Conservation (phyloP, 2,888 invertebrate species). For the Megastigmus dorsalis region DNA sequence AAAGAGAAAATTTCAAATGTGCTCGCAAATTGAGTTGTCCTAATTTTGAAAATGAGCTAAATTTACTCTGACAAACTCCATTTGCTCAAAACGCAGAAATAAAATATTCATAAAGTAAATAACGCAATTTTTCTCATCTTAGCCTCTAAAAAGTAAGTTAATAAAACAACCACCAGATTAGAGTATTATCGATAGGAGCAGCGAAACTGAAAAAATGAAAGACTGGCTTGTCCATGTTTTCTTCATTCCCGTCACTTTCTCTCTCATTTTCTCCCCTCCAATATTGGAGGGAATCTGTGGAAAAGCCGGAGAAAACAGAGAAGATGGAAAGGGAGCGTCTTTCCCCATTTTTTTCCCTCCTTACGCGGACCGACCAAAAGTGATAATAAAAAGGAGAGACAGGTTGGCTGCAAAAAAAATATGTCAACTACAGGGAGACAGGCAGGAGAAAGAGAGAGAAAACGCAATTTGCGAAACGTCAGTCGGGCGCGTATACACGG, state of each 20-base stretch:
- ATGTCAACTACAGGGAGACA: constrained; percentile 41
- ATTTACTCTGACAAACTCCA: too few species aligned
- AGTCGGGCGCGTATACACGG: too few species aligned
- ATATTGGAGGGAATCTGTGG: constrained; percentile 14
- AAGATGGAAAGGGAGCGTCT: background rate
- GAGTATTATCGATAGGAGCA: background rate
- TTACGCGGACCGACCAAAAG: constrained; percentile 21
- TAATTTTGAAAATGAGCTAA: background rate
- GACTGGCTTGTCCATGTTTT: background rate
- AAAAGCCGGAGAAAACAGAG: too few species aligned
- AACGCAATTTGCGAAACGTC: constrained; percentile 53
- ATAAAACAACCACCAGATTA: background rate
- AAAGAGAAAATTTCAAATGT: background rate
- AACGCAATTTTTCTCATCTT: background rate
- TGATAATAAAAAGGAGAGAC: constrained; percentile 40
- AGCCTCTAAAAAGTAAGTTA: background rate
- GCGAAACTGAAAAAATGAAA: background rate
- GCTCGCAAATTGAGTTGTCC: background rate
- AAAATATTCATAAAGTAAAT: background rate
- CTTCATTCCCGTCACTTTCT: constrained; percentile 24
- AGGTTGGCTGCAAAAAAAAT: constrained; percentile 30
- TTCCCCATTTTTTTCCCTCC: background rate
- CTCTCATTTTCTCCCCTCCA: constrained; percentile 26
- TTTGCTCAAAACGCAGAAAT: background rate
- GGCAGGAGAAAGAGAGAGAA: constrained; percentile 12